Evolutionary conservation across 2,113 vertebrate genomes (phyloP), one percentile per base, ranked within the genome.

Genomic region (Empidonax alnorum): DNA sequence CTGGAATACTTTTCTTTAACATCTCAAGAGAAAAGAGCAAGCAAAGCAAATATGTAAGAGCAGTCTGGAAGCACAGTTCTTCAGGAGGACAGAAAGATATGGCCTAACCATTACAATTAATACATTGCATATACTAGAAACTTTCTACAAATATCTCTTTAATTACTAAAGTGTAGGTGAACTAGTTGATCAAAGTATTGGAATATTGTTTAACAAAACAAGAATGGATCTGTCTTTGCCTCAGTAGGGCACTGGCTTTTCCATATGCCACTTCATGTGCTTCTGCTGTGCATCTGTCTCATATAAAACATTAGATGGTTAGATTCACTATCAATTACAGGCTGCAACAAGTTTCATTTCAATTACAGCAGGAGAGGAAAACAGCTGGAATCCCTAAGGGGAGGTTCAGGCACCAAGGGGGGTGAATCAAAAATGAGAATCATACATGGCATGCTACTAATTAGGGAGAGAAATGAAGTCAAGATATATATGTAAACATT

Each of bases 301-400:
- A 72, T 74, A 97, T 96, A 97, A 98, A 97, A 97, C 92, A 97
- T 98, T 98, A 98, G 97, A 97, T 97, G 79, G 95, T 96, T 98
- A 96, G 94, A 97, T 97, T 98, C 95, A 94, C 96, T 98, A 98
- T 98, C 98, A 98, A 90, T 98, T 98, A 98, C 94, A 96, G 97
- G 82, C 94, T 96, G 96, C 94, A 98, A 98, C 96, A 98, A 98
- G 97, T 98, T 94, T 97, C 95, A 98, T 98, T 98, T 98, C 97
- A 98, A 98, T 98, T 98, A 98, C 93, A 97, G 93, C 79, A 97
- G 95, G 96, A 97, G 94, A 97, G 76, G 62, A 94, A 98, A 98
- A 98, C 98, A 98, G 97, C 97, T 98, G 98, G 96, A 92, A 97
- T 97, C 92, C 97, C 97, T 95, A 74, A 96, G 92, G 96, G 96